Percentiles rank a stretch among this genome's conserved stretches.
These are phyloP conservation scores for Coturnix japonica DNA, from an alignment of 2,113 vertebrate species.

Conservation along the genomic window DNA sequence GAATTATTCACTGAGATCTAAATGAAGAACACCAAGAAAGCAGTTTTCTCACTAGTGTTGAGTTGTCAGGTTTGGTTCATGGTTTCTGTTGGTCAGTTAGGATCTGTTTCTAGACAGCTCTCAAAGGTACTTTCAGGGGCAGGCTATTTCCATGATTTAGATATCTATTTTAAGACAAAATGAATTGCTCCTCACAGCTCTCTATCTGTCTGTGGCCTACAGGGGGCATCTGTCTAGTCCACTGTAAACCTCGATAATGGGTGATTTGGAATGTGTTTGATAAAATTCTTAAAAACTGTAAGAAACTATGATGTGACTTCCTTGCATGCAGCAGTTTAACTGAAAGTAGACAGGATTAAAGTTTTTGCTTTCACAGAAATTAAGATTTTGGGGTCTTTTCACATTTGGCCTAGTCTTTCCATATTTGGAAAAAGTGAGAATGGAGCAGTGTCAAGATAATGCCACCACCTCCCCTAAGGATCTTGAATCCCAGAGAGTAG, in stretches of 20 bases:
- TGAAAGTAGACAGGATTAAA: neutral
- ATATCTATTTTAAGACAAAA: conserved; percentile 24
- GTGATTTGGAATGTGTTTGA: neutral
- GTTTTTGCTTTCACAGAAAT: neutral
- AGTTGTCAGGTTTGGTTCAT: neutral
- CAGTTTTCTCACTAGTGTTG: neutral
- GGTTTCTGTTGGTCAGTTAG: conserved; percentile 6
- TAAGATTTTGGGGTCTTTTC: neutral
- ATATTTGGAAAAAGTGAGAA: neutral
- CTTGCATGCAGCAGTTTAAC: neutral
- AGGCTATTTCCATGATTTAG: conserved; percentile 19
- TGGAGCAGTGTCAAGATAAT: neutral
- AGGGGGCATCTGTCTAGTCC: neutral
- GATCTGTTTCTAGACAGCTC: neutral
- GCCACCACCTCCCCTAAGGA: neutral
- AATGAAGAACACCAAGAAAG: neutral
- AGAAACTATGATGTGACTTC: neutral
- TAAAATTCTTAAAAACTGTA: neutral
- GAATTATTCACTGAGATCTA: conserved; percentile 44
- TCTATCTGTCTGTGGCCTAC: neutral
- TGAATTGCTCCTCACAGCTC: neutral
- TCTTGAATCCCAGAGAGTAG: rapidly evolving
- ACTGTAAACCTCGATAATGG: neutral
- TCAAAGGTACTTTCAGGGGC: neutral
- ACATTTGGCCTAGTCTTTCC: neutral